Evolutionary conservation across 2,113 vertebrate genomes (phyloP), one percentile per base, ranked within the genome.

Genomic region (Takifugu bimaculatus): DNA sequence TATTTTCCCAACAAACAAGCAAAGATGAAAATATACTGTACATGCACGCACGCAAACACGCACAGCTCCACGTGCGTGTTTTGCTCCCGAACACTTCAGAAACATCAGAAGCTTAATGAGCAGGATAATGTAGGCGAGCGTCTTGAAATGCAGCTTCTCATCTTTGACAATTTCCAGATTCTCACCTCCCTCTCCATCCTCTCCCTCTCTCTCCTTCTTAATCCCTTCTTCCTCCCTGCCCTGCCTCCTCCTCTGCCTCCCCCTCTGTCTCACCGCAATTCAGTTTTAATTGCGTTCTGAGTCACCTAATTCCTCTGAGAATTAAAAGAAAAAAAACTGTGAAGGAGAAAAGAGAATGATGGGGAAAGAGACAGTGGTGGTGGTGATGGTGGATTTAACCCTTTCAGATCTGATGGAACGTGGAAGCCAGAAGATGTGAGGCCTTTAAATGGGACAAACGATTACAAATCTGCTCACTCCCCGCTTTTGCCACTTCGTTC

Each of bases 251-350:
- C 53, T 25, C 64, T 67, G 63, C 64, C 69, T 65, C 66, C 75
- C 77, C 66, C 78, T 80, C 72, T 66, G 79, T 81, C 77, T 77
- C 64, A 68, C 68, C 65, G 75, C 73, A 75, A 84, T 81, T 83
- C 68, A 43, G 55, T 68, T 82, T 86, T 88, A 88, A 86, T 85
- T 88, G 85, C 77, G 85, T 84, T 87, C 78, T 80, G 77, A 85
- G 78, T 84, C 79, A 83, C 81, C 54, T 79, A 72, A 76, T 78
- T 82, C 75, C 77, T 61, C 65, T 0, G 67, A 78, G 79, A 65
- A 70, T 39, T 9, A 39, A 10, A 39, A 29, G 35, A 62, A 67
- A 64, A 9, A 55, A 42, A 56, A 12, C 13, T 49, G 54, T 43
- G 65, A 65, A 50, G 56, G 67, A 54, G 65, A 76, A 35, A 39